Evolutionary conservation across 2,113 vertebrate species (phyloP), one percentile per base, ranked within the genome.

Genomic region (Pollimyrus isidori): DNA sequence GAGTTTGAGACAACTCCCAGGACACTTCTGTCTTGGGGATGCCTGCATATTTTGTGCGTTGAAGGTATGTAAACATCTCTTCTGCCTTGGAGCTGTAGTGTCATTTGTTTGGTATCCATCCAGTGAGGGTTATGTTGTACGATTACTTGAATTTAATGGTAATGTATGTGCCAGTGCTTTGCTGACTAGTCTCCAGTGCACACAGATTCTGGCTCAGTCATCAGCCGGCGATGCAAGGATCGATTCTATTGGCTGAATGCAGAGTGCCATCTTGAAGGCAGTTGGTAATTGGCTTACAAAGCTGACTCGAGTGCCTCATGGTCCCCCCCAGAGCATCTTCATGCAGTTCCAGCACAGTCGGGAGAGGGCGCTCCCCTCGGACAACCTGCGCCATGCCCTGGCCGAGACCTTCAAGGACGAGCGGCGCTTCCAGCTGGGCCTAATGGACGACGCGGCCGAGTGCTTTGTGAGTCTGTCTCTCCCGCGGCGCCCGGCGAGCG

Each of bases 361-460:
- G 58, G 98, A 99, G 90, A 97, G 98, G 30, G 98, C 97, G 0
- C 96, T 99, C 1, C 98, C 97, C 0, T 99, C 98, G 0, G 98
- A 99, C 93, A 97, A 97, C 86, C 96, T 99, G 93, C 96, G 98
- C 15, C 97, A 97, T 0, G 98, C 98, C 9, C 95, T 99, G 0
- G 98, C 98, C 0, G 98, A 99, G 89, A 99, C 98, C 52, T 99
- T 99, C 94, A 97, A 97, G 93, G 98, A 99, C 45, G 98, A 99
- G 87, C 98, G 98, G 88, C 96, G 98, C n/a, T 99, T 99, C 94
- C 98, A 99, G 89, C 97, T 99, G 30, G 98, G 98, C 48, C 95
- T 98, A 62, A 99, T 99, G 98, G 98, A 99, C 69, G 98, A 99
- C 69, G 98, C 98, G 50, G 98, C 98, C 3, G 98, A 99, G 92